Percentiles rank a stretch among this genome's conserved stretches.
Evolutionary conservation across 2,113 vertebrate species (phyloP).

Genomic region (Lophotis ruficrista): DNA sequence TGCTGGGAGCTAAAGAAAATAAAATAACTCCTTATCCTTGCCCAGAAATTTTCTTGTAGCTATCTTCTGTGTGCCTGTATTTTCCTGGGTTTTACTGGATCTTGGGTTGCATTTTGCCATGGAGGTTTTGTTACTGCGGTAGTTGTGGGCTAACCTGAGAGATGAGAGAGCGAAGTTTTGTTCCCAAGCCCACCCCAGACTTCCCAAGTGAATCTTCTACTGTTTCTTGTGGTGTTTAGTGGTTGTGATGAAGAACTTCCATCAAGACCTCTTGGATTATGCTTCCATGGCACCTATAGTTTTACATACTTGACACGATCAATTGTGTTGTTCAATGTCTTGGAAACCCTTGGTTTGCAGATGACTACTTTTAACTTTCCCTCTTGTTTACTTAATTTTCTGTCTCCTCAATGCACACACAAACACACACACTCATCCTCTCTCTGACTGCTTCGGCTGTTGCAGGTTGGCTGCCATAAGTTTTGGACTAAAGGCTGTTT

Average conservation of each 20-base stretch:
- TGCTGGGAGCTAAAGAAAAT: neutral
- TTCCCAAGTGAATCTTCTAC: neutral
- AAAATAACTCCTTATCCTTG: neutral
- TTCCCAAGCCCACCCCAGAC: neutral
- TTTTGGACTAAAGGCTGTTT: neutral
- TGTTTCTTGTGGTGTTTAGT: neutral
- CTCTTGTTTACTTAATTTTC: neutral
- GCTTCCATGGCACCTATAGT: neutral
- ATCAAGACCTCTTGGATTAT: neutral
- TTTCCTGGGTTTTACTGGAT: neutral
- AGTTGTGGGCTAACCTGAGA: neutral
- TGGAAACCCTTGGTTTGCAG: neutral
- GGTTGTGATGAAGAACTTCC: neutral
- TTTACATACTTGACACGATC: accelerated
- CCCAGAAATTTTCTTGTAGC: neutral
- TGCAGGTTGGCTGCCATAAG: neutral
- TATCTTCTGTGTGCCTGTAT: neutral
- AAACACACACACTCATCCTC: neutral
- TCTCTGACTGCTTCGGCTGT: neutral
- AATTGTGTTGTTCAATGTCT: neutral
- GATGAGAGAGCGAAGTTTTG: neutral
- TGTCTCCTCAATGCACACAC: neutral
- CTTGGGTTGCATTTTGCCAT: neutral
- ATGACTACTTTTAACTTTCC: neutral
- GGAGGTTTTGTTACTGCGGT: neutral